Evolutionary conservation across 2,797 vertebrate genomes (phyloP).

Genomic region (Mus minutoides): DNA sequence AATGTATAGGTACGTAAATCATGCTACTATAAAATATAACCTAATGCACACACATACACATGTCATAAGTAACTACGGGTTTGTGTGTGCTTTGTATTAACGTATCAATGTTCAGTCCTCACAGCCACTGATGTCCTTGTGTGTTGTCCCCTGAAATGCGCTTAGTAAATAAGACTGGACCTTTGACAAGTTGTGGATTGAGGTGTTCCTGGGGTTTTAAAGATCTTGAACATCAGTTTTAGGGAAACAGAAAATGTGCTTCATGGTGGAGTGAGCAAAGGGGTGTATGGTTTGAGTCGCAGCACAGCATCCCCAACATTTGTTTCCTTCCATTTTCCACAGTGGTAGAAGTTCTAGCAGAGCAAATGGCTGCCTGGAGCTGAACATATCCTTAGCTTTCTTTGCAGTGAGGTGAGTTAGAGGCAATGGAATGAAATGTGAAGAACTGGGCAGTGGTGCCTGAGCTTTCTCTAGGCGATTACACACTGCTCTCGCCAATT

Average conservation of each 20-base stretch:
- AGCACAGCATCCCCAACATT: background rate
- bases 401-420: background rate
- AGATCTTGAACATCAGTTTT: background rate
- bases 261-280: rapidly evolving
- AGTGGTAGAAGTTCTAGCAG: background rate
- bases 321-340: background rate
- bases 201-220: background rate
- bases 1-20: background rate
- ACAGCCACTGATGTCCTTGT: background rate
- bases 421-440: background rate
- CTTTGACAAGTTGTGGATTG: background rate
- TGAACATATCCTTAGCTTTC: background rate
- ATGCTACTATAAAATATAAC: background rate
- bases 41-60: background rate
- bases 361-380: background rate
- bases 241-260: background rate
- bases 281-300: rapidly evolving
- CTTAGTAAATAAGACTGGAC: background rate
- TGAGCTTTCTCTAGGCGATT: background rate
- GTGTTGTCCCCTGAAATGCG: background rate
- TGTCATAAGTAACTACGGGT: background rate
- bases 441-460: background rate
- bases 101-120: background rate
- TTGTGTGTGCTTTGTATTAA: background rate
- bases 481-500: background rate